These are phyloP conservation scores for Emmelina monodactyla DNA, from an alignment of 2,888 invertebrate genomes.

Conservation along the genomic window DNA sequence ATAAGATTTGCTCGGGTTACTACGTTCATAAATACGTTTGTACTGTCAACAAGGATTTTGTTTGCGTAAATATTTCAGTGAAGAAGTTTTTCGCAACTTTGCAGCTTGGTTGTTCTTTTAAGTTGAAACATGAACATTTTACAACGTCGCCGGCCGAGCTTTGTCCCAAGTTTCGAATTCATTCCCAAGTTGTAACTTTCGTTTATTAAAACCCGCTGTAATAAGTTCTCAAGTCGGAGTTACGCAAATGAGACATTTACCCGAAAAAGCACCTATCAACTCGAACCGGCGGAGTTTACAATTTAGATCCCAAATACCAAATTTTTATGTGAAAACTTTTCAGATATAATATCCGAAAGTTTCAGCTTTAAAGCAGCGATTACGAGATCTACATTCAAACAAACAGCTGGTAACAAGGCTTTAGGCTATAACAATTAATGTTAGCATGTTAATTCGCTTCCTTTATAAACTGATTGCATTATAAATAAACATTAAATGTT, in stretches of 20 bases:
- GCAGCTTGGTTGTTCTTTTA: too few relatives aligned
- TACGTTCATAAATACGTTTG: too few relatives aligned
- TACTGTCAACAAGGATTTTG: too few relatives aligned
- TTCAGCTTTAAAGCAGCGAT: conserved; percentile 27
- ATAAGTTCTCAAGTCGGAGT: conserved; percentile 36
- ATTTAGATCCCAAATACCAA: conserved; percentile 32
- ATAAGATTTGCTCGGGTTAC: too few relatives aligned
- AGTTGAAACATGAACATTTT: too few relatives aligned
- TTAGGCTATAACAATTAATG: background rate
- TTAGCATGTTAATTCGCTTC: background rate
- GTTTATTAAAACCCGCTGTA: conserved; percentile 42
- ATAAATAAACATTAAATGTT: background rate
- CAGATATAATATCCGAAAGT: conserved; percentile 31
- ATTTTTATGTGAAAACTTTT: conserved; percentile 50
- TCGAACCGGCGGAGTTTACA: conserved; percentile 35
- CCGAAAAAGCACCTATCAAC: conserved; percentile 24
- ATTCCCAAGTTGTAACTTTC: conserved; percentile 15
- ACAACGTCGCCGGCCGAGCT: too few relatives aligned
- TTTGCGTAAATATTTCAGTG: too few relatives aligned
- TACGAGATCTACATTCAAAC: conserved; percentile 16
- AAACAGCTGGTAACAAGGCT: conserved; percentile 1
- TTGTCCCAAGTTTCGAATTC: too few relatives aligned
- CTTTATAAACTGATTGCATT: background rate
- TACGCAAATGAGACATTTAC: conserved; percentile 29
- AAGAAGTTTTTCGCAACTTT: too few relatives aligned